Conservation (phyloP, 1,140 invertebrate genomes). For the Drosophila persimilis region DNA sequence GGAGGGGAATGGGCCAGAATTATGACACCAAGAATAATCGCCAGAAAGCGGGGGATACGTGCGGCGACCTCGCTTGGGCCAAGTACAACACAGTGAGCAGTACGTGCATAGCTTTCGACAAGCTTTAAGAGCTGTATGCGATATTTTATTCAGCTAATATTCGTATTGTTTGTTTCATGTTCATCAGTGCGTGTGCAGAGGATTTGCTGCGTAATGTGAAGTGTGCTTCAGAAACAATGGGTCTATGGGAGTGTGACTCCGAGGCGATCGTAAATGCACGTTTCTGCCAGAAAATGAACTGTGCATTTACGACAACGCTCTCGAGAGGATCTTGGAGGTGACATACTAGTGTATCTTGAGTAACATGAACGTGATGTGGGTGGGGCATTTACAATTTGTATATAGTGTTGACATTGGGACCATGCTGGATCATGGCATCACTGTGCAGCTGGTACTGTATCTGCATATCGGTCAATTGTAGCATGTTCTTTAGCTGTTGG, state of each 20-base stretch:
- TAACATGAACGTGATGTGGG: neutral
- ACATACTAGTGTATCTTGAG: neutral
- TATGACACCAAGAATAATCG: constrained; percentile 72
- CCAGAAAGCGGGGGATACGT: constrained; percentile 47
- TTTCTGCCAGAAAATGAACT: constrained; percentile 38
- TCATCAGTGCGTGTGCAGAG: too few species aligned
- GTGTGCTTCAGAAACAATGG: neutral
- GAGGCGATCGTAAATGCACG: constrained; percentile 45
- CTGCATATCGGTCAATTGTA: constrained; percentile 84
- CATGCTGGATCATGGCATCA: constrained; percentile 92
- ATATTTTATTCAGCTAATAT: constrained; percentile 53
- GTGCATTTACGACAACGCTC: constrained; percentile 43
- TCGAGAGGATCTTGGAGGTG: neutral
- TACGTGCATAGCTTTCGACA: constrained; percentile 31
- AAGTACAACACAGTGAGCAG: neutral
- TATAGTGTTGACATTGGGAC: constrained; percentile 91
- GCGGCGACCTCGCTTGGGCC: constrained; percentile 12
- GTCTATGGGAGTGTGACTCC: neutral
- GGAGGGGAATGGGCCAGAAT: constrained; percentile 57
- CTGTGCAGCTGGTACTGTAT: constrained; percentile 92
- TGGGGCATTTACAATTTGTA: constrained; percentile 83
- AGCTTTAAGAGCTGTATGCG: constrained; percentile 15
- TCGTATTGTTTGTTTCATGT: neutral
- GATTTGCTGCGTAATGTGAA: neutral
- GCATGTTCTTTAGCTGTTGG: constrained; percentile 92